A percentile compares a stretch with the other conserved stretches of the same genome.
phyloP scores from a whole-genome alignment of 2,113 vertebrate species.

The Menura novaehollandiae region DNA sequence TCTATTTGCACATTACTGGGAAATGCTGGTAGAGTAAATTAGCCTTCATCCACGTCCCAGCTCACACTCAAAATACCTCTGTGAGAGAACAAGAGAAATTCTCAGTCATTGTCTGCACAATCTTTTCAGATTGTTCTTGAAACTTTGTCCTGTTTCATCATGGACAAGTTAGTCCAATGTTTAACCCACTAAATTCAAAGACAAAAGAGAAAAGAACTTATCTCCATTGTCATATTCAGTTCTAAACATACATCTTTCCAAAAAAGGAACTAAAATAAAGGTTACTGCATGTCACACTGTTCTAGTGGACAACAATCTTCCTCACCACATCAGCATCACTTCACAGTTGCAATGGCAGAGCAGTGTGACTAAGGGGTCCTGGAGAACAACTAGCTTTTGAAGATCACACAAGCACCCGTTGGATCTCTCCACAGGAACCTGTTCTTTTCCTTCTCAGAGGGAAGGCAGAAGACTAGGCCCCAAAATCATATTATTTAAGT shows the following conservation, averaged over 20 bases:
- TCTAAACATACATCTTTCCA: background rate
- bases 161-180: accelerated
- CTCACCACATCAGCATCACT: no score
- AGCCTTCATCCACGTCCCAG: background rate
- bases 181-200: background rate
- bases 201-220: background rate
- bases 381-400: background rate
- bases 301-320: background rate
- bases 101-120: background rate
- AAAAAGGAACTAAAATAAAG: background rate
- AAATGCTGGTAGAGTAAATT: background rate
- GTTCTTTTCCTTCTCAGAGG: background rate
- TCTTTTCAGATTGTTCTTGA: background rate
- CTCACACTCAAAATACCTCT: background rate
- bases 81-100: background rate
- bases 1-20: background rate
- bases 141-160: background rate
- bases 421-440: background rate
- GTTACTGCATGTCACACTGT: background rate
- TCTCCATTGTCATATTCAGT: background rate
- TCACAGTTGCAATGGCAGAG: background rate
- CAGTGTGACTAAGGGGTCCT: accelerated
- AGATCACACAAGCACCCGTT: background rate
- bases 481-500: background rate
- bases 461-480: background rate